Evolutionary conservation across 1,140 invertebrate genomes (phyloP).

Genomic region (Sycophaga agraensis): DNA sequence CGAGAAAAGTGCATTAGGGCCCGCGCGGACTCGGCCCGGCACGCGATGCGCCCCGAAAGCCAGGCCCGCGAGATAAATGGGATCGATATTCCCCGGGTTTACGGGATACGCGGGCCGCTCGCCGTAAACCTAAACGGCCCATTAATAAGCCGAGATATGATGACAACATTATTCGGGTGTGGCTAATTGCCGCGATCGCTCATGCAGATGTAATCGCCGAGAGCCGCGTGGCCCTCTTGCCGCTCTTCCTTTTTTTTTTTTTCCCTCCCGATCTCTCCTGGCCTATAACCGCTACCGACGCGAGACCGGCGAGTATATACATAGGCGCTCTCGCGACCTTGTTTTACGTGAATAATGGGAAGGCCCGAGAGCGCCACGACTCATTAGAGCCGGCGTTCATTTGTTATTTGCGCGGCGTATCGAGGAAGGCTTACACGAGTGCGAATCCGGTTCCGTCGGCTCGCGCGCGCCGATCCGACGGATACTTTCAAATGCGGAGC

Average conservation of each 20-base stretch:
- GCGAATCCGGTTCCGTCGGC: too few species aligned
- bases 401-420: background rate
- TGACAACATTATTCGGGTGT: conserved; percentile 42
- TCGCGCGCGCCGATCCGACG: too few species aligned
- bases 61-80: too few species aligned
- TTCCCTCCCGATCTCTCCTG: background rate
- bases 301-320: too few species aligned
- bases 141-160: conserved; percentile 43
- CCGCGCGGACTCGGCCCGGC: background rate
- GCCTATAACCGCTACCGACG: too few species aligned
- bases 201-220: conserved; percentile 37
- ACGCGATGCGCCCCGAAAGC: too few species aligned
- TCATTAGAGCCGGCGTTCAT: conserved; percentile 6
- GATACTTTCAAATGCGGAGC: too few species aligned
- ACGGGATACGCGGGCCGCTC: conserved; percentile 16
- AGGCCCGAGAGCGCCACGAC: background rate
- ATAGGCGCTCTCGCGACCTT: background rate
- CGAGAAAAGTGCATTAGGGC: background rate
- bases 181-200: conserved; percentile 44
- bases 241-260: background rate
- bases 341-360: background rate
- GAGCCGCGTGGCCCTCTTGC: too few species aligned
- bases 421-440: too few species aligned
- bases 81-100: conserved; percentile 37
- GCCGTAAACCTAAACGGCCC: conserved; percentile 36